Percentiles rank a stretch among this genome's conserved stretches.
These are phyloP conservation scores for Teinopalpus imperialis DNA, from an alignment of 2,888 invertebrate genomes.

Conservation along the genomic window DNA sequence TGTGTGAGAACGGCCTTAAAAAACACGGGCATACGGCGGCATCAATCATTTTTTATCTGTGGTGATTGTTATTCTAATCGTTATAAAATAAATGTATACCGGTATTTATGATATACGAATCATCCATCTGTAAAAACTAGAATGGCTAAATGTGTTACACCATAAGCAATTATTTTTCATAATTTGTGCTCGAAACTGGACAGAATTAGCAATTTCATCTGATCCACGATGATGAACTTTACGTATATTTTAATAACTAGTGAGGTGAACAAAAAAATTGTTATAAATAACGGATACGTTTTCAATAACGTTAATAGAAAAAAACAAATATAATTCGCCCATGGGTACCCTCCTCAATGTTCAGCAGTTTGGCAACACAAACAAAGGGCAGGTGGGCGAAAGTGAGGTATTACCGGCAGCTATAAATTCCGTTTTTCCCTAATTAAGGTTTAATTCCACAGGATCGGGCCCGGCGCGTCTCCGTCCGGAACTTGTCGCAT, in stretches of 20 bases:
- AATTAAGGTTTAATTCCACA: constrained; percentile 73
- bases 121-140: constrained; percentile 6
- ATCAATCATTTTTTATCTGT: constrained; percentile 21
- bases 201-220: no score
- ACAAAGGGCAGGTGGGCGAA: constrained; percentile 53
- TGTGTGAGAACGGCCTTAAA: constrained; percentile 12
- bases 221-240: no score
- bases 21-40: constrained; percentile 1
- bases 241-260: no score
- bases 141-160: neutral
- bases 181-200: no score
- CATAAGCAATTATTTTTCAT: no score
- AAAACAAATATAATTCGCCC: no score
- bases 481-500: constrained; percentile 28
- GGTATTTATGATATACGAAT: neutral
- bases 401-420: constrained; percentile 55
- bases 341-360: neutral
- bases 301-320: neutral
- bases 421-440: constrained; percentile 79
- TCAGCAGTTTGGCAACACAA: constrained; percentile 40
- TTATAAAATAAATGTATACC: constrained; percentile 15
- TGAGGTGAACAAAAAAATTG: no score
- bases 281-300: no score
- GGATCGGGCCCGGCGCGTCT: constrained; percentile 29
- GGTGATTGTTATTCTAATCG: constrained; percentile 17